Conservation (phyloP, 2,888 invertebrate genomes). For the Drosophila aldrichi region DNA sequence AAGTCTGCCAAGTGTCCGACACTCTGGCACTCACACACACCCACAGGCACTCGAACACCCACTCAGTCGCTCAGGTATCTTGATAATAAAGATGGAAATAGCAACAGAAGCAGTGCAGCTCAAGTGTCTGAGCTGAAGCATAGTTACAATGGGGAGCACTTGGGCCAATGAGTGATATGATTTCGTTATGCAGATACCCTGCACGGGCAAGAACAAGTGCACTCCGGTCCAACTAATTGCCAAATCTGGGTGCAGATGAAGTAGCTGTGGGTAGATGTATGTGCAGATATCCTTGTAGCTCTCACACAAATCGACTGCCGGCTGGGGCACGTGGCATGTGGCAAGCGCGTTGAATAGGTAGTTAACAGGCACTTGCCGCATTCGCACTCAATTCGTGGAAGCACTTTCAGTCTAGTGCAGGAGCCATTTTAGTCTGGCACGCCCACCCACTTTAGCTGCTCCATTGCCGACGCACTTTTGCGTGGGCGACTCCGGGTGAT, state of each 20-base stretch:
- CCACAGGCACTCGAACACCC: neutral
- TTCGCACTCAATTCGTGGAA: neutral
- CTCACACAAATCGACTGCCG: neutral
- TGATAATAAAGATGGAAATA: constrained; percentile 5
- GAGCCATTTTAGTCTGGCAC: neutral
- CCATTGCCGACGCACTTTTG: constrained; percentile 5
- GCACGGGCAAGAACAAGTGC: neutral
- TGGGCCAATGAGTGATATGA: neutral
- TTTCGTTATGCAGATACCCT: constrained; percentile 1
- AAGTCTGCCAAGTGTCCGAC: neutral
- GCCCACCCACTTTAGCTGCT: constrained; percentile 6
- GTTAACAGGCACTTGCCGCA: neutral
- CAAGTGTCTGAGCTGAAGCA: constrained; percentile 29
- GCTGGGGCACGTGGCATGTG: neutral
- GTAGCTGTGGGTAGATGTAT: no score
- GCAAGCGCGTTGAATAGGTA: neutral
- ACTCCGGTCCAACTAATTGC: neutral
- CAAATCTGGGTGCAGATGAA: no score
- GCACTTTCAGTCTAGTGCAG: neutral
- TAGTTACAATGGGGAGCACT: constrained; percentile 4
- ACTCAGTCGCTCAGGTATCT: neutral
- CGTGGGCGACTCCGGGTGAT: neutral
- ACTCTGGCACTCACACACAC: constrained; percentile 4
- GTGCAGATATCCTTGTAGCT: no score
- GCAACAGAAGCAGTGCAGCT: constrained; percentile 16